phyloP scores from a whole-genome alignment of 2,797 vertebrate species.

The Microchirus variegatus region DNA sequence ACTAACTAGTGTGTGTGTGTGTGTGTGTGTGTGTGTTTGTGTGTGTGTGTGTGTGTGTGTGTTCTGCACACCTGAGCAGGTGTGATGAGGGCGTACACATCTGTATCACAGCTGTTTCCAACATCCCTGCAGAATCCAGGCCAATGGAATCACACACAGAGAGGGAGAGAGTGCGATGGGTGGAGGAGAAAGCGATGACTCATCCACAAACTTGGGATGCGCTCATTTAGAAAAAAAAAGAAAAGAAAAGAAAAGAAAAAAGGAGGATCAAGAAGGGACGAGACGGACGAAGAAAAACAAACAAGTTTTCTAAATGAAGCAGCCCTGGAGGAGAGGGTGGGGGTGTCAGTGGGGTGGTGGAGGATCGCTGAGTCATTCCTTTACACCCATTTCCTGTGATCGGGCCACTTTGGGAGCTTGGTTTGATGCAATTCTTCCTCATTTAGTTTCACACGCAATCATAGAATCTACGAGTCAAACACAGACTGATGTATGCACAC shows the following conservation, averaged over 20 bases:
- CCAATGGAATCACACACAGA: slow-evolving; percentile 47
- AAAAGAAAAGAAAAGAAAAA: too few species aligned
- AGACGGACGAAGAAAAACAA: slow-evolving; percentile 70
- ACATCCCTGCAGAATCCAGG: slow-evolving; percentile 38
- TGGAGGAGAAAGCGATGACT: slow-evolving; percentile 77
- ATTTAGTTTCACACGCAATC: slow-evolving; percentile 34
- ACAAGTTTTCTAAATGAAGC: slow-evolving; percentile 71
- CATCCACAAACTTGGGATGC: slow-evolving; percentile 66
- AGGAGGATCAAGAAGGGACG: slow-evolving; percentile 33
- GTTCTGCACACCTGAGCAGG: slow-evolving; percentile 65
- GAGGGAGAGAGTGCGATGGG: slow-evolving; percentile 59
- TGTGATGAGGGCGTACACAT: slow-evolving; percentile 53
- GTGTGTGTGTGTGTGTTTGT: slow-evolving; percentile 33
- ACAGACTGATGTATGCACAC: neutral
- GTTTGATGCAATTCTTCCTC: slow-evolving; percentile 44
- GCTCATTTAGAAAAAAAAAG: slow-evolving; percentile 47
- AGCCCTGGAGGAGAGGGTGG: slow-evolving; percentile 52
- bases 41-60: slow-evolving; percentile 1
- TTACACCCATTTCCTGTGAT: slow-evolving; percentile 75
- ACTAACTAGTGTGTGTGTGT: too few species aligned
- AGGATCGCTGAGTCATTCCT: slow-evolving; percentile 70
- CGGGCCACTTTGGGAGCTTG: slow-evolving; percentile 52
- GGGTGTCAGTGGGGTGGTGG: slow-evolving; percentile 37
- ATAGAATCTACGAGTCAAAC: neutral
- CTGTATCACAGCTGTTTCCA: slow-evolving; percentile 66